A percentile compares a stretch with the other conserved stretches of the same genome.
These are phyloP conservation scores for Meteorus cinctellus DNA, from an alignment of 2,888 invertebrate genomes.

Conservation along the genomic window DNA sequence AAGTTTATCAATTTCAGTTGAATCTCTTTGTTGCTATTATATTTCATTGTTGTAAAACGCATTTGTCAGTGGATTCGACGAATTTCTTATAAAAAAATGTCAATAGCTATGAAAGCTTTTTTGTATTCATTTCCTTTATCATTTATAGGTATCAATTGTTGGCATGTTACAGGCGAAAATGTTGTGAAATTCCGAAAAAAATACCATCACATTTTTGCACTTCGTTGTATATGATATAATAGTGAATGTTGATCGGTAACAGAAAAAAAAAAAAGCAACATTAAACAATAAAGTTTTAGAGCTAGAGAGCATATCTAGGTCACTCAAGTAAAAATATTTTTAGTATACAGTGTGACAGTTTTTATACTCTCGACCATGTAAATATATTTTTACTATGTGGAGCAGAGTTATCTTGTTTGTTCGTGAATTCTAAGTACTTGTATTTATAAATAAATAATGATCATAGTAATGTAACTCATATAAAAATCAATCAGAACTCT, in stretches of 20 bases:
- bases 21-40: neutral
- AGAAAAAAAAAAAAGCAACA: neutral
- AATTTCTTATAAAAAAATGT: neutral
- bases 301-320: neutral
- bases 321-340: neutral
- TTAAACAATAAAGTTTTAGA: neutral
- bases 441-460: neutral
- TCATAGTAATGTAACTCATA: neutral
- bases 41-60: neutral
- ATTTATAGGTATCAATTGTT: neutral
- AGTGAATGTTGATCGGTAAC: neutral
- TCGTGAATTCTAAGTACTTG: neutral
- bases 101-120: neutral
- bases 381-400: neutral
- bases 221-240: neutral
- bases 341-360: neutral
- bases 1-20: neutral
- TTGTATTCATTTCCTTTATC: conserved; percentile 1
- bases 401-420: neutral
- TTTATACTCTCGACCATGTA: neutral
- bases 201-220: neutral
- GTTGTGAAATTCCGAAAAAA: neutral
- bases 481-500: too few relatives aligned
- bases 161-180: neutral
- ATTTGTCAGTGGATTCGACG: neutral